Evolutionary conservation across 2,797 vertebrate species (phyloP), one percentile per base, ranked within the genome.

Genomic region (Smutsia gigantea): DNA sequence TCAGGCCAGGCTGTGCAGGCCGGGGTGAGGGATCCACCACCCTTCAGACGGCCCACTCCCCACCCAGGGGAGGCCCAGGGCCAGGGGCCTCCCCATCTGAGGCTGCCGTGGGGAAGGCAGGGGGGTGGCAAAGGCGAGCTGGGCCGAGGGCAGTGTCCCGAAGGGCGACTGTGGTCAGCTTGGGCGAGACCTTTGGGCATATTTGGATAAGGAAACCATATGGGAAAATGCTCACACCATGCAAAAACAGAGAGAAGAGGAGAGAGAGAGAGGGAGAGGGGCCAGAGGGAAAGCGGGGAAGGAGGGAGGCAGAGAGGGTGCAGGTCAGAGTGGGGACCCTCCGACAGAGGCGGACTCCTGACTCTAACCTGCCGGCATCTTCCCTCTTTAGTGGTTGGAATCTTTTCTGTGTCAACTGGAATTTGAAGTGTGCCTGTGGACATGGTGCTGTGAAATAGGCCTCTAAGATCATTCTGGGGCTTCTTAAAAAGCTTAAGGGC

Each of bases 311-410:
- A 2, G 75, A 25, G 4, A 27, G 51, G n/a, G 9, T 0, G 21
- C 53, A 4, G 51, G 34, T 27, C 53, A 9, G n/a, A 17, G 23
- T 2, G 51, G 23, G 12, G 11, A 12, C 4, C 0, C 23, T 5
- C 51, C n/a, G 11, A 2, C 13, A 9, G 75, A 17, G 17, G 3
- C 11, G 49, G 1, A 5, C 14, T 8, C n/a, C 46, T 34, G 19
- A 1, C 3, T 31, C 68, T 51, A 2, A 42, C 6, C 13, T 12
- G 55, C 63, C 25, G 0, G 4, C 3, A 0, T 27, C 53, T 13
- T n/a, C n/a, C 63, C 25, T 49, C 63, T 14, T 10, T 14, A 1
- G 37, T 12, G 0, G 4, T 15, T 2, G 5, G 18, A 69, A 31
- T 63, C 19, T 13, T 21, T 55, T 82, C 64, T 46, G 1, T 25